Conservation (phyloP, 1,140 invertebrate genomes). For the Drosophila persimilis region DNA sequence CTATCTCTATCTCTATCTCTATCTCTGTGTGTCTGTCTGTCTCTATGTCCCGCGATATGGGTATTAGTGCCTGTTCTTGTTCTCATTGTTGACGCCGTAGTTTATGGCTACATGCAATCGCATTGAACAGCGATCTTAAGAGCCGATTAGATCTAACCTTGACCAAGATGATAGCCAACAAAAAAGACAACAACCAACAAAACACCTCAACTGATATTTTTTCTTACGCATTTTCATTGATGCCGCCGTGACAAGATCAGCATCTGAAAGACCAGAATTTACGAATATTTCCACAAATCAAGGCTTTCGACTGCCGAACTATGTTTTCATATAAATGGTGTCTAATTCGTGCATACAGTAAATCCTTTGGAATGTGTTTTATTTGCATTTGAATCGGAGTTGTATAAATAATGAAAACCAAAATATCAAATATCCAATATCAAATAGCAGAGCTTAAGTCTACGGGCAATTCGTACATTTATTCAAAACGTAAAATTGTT, state of each 20-base stretch:
- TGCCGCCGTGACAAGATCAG: constrained; percentile 3
- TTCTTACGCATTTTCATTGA: constrained; percentile 48
- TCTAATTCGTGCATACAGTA: constrained; percentile 6
- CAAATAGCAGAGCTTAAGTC: too few species aligned
- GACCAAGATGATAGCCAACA: constrained; percentile 74
- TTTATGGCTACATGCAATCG: constrained; percentile 60
- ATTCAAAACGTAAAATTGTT: too few species aligned
- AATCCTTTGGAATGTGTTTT: constrained; percentile 6
- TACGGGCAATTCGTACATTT: too few species aligned
- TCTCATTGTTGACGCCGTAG: constrained; percentile 49
- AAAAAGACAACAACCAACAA: constrained; percentile 24
- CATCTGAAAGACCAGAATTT: constrained; percentile 13
- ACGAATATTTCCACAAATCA: constrained; percentile 26
- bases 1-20: constrained; percentile 1
- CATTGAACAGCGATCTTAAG: constrained; percentile 69
- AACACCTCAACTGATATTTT: constrained; percentile 24
- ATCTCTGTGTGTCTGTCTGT: constrained; percentile 16
- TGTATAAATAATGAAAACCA: neutral
- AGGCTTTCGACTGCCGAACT: constrained; percentile 16
- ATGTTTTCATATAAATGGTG: constrained; percentile 11
- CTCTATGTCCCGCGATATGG: constrained; percentile 5
- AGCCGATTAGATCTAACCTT: constrained; percentile 78
- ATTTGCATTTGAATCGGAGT: constrained; percentile 34
- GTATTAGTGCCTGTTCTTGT: constrained; percentile 13
- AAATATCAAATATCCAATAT: neutral